phyloP scores from a whole-genome alignment of 2,888 invertebrate species.

The Meiosimyza decipiens region DNA sequence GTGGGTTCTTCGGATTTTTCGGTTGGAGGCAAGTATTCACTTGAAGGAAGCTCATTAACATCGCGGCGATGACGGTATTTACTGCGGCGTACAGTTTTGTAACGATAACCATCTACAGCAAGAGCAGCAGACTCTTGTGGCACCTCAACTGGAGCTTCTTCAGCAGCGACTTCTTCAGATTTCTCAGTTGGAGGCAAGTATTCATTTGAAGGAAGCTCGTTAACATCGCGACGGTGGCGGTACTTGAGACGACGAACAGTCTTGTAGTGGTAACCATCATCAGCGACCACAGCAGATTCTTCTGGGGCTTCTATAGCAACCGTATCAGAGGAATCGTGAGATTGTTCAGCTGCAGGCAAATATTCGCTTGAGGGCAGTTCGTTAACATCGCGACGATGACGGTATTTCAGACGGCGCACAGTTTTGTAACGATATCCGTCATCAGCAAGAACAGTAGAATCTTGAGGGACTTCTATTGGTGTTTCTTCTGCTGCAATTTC shows the following conservation, averaged over 20 bases:
- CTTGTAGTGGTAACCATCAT: slow-evolving; percentile 41
- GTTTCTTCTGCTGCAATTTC: not conserved
- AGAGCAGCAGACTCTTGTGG: slow-evolving; percentile 8
- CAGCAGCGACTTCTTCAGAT: slow-evolving; percentile 30
- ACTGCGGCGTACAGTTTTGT: slow-evolving; percentile 48
- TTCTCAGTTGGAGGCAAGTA: slow-evolving; percentile 53
- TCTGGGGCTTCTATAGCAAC: slow-evolving; percentile 9
- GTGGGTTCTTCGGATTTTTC: slow-evolving; percentile 21
- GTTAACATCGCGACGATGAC: slow-evolving; percentile 46
- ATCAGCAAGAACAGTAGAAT: slow-evolving; percentile 35
- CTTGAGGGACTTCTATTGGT: slow-evolving; percentile 30
- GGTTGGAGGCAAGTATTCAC: slow-evolving; percentile 40
- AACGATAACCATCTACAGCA: slow-evolving; percentile 46
- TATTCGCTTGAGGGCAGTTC: slow-evolving; percentile 55
- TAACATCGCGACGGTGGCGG: slow-evolving; percentile 47
- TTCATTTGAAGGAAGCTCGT: slow-evolving; percentile 53
- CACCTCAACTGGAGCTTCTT: slow-evolving; percentile 15
- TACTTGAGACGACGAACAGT: slow-evolving; percentile 35
- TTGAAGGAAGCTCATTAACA: slow-evolving; percentile 42
- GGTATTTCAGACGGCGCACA: slow-evolving; percentile 40
- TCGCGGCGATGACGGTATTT: slow-evolving; percentile 45
- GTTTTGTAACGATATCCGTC: slow-evolving; percentile 43
- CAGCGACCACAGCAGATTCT: slow-evolving; percentile 33
- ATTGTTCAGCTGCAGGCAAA: slow-evolving; percentile 45
- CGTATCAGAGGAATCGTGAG: slow-evolving; percentile 33